A percentile compares a stretch with the other conserved stretches of the same genome.
These are phyloP conservation scores for Autographa gamma DNA, from an alignment of 2,888 invertebrate genomes.

Conservation along the genomic window DNA sequence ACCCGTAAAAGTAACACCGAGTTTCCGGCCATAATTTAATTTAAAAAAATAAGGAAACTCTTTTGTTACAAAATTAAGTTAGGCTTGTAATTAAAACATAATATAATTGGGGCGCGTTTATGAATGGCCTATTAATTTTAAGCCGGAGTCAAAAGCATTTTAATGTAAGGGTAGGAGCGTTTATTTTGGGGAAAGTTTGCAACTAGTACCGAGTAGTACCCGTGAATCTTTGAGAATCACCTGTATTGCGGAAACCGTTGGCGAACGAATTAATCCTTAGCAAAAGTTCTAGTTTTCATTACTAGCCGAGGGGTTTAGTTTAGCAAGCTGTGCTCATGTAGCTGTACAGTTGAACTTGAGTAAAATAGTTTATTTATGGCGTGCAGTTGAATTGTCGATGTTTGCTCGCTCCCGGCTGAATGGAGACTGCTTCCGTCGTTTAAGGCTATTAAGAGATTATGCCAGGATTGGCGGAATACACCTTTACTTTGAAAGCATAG, in stretches of 20 bases:
- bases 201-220: slow-evolving; percentile 63
- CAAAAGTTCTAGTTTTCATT: slow-evolving; percentile 73
- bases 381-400: neutral
- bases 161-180: slow-evolving; percentile 65
- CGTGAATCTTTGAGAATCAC: slow-evolving; percentile 68
- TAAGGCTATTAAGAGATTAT: slow-evolving; percentile 8
- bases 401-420: neutral
- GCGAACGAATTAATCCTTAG: slow-evolving; percentile 69
- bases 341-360: slow-evolving; percentile 30
- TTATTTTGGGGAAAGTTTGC: slow-evolving; percentile 67
- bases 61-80: slow-evolving; percentile 61
- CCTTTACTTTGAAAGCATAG: slow-evolving; percentile 5
- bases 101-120: slow-evolving; percentile 69
- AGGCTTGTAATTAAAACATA: slow-evolving; percentile 68
- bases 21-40: slow-evolving; percentile 54
- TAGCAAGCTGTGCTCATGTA: slow-evolving; percentile 38
- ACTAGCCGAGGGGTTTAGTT: slow-evolving; percentile 55
- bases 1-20: slow-evolving; percentile 51
- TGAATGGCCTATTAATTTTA: slow-evolving; percentile 71
- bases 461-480: slow-evolving; percentile 1
- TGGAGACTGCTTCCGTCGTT: neutral
- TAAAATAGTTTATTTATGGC: slow-evolving; percentile 31
- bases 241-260: slow-evolving; percentile 57
- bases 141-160: slow-evolving; percentile 69
- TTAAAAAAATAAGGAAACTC: slow-evolving; percentile 58